These are phyloP conservation scores for Meda fulgida DNA, from an alignment of 2,797 vertebrate genomes.

Conservation along the genomic window DNA sequence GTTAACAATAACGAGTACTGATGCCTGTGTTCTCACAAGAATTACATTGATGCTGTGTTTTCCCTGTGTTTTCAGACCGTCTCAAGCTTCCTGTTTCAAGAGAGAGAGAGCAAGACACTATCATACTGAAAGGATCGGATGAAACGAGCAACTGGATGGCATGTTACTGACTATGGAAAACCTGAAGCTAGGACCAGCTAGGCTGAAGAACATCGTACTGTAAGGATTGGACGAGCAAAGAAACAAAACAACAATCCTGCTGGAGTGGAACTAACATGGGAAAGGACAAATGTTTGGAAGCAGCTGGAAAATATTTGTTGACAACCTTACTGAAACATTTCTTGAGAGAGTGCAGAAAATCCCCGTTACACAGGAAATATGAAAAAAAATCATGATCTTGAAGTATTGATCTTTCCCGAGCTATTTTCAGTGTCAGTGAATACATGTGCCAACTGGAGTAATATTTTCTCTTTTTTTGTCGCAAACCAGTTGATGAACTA, in stretches of 20 bases:
- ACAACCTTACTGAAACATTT: conserved; percentile 67
- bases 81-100: conserved; percentile 60
- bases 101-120: background rate
- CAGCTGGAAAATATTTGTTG: conserved; percentile 64
- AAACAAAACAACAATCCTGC: conserved; percentile 36
- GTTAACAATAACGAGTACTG: too few relatives aligned
- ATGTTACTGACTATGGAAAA: background rate
- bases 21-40: too few relatives aligned
- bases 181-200: background rate
- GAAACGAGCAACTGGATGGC: background rate
- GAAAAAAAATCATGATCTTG: conserved; percentile 59
- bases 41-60: background rate
- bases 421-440: conserved; percentile 72
- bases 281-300: conserved; percentile 33
- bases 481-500: conserved; percentile 41
- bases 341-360: conserved; percentile 44
- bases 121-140: background rate
- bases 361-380: conserved; percentile 64
- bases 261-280: conserved; percentile 37
- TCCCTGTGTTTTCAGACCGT: conserved; percentile 62
- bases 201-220: conserved; percentile 53
- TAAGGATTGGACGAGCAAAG: conserved; percentile 58
- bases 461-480: background rate
- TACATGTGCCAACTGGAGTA: conserved; percentile 64
- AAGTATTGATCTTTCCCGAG: conserved; percentile 60